Evolutionary conservation across 2,888 invertebrate genomes (phyloP), one percentile per base, ranked within the genome.

Genomic region (Strigamia crassipes): DNA sequence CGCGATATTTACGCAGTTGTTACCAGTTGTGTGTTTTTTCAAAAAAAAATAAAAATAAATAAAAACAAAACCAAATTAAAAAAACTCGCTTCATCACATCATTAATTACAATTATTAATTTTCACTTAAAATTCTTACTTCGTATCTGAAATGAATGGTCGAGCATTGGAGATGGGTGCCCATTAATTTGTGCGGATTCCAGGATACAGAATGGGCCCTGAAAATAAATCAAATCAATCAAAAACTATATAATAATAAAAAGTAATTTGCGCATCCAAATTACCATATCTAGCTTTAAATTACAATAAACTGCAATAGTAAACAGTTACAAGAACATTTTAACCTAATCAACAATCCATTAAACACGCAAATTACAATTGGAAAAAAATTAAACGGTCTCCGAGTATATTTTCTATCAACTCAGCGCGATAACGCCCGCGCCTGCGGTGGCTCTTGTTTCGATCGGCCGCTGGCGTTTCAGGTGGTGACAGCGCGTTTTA

Each of bases 121-220:
- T 27, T 27, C 27, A 27, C 27, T 27, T 46, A 61, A 61, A 61
- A 10, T 18, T 18, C 94, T 92, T 89, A 99, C 99, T 89, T 97
- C 95, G 88, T 97, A 94, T 88, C 94, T 95, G 90, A 99, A 96
- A 88, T 99, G 96, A 85, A 99, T 95, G 3, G 97, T 97, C 82
- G 97, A 98, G 89, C 99, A 99, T 87, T 99, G 99, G 79, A 99
- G 91, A 80, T 97, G 90, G 0, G 96, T 94, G 0, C 98, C 98
- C 96, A 99, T 96, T 87, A 99, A 91, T 90, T 99, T 99, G 89
- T 99, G 99, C 18, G 99, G 99, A 90, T 99, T 99, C 99, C 99
- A 99, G 78, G 98, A 97, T 84, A 99, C 94, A 9, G 97, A 97
- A 88, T 97, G 93, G 83, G 96, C 96, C 86, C 97, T 97, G 91